A percentile compares a stretch with the other conserved stretches of the same genome.
Evolutionary conservation across 2,797 vertebrate genomes (phyloP).

Genomic region (Caiman crocodilus): DNA sequence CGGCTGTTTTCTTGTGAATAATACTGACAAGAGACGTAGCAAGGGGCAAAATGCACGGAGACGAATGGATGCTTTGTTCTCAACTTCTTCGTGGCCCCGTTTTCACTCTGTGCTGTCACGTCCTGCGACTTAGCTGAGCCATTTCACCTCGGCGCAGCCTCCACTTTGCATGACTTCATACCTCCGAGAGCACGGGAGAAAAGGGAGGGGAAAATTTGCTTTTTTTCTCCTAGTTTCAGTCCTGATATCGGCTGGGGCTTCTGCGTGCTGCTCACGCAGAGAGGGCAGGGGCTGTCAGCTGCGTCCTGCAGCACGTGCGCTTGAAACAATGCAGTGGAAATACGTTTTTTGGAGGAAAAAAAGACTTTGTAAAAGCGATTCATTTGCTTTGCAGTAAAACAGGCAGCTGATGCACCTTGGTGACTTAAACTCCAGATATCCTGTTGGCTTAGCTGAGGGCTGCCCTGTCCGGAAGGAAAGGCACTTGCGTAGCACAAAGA

Average conservation of each 20-base stretch:
- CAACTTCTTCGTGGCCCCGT: background rate
- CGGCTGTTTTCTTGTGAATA: no score
- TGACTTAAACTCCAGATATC: slow-evolving; percentile 67
- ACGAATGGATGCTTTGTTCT: background rate
- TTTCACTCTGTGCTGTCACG: background rate
- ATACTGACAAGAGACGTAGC: no score
- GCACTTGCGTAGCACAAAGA: slow-evolving; percentile 13
- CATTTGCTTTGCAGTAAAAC: slow-evolving; percentile 20
- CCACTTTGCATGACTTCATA: no score
- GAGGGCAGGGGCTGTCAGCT: slow-evolving; percentile 33
- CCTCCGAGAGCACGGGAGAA: background rate
- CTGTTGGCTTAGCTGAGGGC: slow-evolving; percentile 34
- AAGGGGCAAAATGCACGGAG: background rate
- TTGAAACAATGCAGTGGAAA: slow-evolving; percentile 50
- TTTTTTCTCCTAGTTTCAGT: background rate
- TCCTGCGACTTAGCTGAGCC: background rate
- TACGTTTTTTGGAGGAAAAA: background rate
- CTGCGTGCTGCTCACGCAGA: background rate
- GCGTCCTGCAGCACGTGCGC: slow-evolving; percentile 26
- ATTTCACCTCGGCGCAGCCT: background rate
- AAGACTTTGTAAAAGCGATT: background rate
- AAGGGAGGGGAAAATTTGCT: background rate
- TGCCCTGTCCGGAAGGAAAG: slow-evolving; percentile 59
- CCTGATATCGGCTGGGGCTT: background rate
- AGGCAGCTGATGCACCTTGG: slow-evolving; percentile 14